phyloP scores from a whole-genome alignment of 2,797 vertebrate genomes.

The Karalla daura region DNA sequence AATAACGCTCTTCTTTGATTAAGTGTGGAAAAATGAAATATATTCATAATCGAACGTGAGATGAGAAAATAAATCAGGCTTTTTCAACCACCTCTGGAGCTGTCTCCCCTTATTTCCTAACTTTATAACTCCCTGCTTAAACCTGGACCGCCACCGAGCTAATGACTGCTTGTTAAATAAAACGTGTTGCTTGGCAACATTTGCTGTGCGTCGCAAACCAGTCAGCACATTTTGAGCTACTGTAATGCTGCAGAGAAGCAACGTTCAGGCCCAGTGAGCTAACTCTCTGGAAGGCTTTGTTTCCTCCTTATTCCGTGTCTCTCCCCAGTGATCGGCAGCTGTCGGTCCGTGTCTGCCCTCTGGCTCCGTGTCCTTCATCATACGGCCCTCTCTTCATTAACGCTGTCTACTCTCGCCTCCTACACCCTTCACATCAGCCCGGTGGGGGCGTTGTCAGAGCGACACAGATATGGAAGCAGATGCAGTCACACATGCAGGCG shows the following conservation, averaged over 20 bases:
- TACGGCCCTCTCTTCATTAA: constrained; percentile 27
- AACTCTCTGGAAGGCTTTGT: constrained; percentile 2
- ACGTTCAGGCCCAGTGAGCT: not conserved
- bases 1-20: too few species aligned
- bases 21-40: not conserved
- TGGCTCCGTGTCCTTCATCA: constrained; percentile 39
- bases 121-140: constrained; percentile 13
- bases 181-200: constrained; percentile 58
- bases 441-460: constrained; percentile 28
- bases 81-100: too few species aligned
- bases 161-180: constrained; percentile 31
- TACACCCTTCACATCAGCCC: constrained; percentile 29
- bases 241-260: not conserved
- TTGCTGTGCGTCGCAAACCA: constrained; percentile 7
- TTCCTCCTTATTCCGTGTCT: not conserved
- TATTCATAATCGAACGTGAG: not conserved
- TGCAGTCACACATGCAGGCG: not conserved
- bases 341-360: constrained; percentile 29
- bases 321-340: constrained; percentile 24
- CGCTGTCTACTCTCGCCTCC: constrained; percentile 32
- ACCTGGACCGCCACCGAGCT: constrained; percentile 7
- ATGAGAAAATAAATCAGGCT: not conserved
- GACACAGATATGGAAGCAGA: constrained; percentile 11
- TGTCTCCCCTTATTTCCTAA: constrained; percentile 6
- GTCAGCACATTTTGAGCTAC: constrained; percentile 21